Evolutionary conservation across 2,113 vertebrate genomes (phyloP), one percentile per base, ranked within the genome.

Genomic region (Myodes glareolus): DNA sequence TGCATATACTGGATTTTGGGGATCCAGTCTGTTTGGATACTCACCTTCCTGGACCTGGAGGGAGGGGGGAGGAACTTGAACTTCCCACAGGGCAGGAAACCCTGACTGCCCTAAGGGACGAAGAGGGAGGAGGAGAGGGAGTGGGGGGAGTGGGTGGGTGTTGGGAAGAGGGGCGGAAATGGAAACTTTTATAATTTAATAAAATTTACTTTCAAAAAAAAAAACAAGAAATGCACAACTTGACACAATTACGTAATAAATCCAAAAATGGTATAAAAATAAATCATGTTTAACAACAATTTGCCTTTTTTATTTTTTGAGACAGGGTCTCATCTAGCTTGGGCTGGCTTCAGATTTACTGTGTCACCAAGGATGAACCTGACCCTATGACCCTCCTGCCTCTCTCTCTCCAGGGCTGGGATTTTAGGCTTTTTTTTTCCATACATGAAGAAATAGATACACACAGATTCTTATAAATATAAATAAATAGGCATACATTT

Each of bases 241-340:
- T 89, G 33, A 84, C 55, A 88, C 14, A 85, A 91, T 88, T 78
- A 61, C 50, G 52, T 73, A 47, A 68, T 36, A 88, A 87, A 4
- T 68, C 45, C n/a, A 88, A n/a, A 63, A 77, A 84, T 70, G 5
- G 16, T 31, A 77, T 65, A 77, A 78, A 92, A 75, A 42, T n/a
- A 90, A 80, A 52, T 68, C 67, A 67, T 7, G 61, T 36, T 90
- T 94, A 91, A 77, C 42, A 94, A 94, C 42, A 94, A 94, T 27
- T 47, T 45, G 5, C 36, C 12, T 88, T 80, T 87, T 33, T 63
- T n/a, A 73, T 70, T 52, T 77, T 47, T 47, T 47, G 75, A 77
- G 75, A 47, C 75, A 47, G 75, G 45, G 27, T 47, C 42, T 77
- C 75, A 16, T 77, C 45, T 77, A 77, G 45, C 25, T 47, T 11